Base-by-base conservation (phyloP, 2,113 vertebrate species). In the Corydoras sp. region DNA sequence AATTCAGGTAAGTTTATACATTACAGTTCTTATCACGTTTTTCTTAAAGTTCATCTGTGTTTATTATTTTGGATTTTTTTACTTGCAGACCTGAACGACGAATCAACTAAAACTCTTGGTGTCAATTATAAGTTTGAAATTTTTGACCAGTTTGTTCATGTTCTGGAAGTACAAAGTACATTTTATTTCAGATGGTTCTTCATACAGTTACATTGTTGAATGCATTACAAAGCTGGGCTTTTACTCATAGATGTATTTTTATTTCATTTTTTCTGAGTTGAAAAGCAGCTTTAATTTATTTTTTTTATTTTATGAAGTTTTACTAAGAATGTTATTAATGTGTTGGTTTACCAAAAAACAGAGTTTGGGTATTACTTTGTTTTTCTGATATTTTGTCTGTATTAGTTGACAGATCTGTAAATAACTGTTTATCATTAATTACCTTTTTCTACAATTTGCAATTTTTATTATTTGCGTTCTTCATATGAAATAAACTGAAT, bases 251-350 rank as follows among this genome's bases (percentile, higher is more conserved):
- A 8, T 24, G 48, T 59, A 48, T 50, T 30, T 43, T 43, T 43
- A 43, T 43, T 43, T 43, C 35, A 43, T 43, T 2, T 43, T 43
- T 43, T 43, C 35, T 43, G 35, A 43, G 35, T 4, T 43, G 2
- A 43, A 43, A 43, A 43, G 35, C 35, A 43, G 35, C 35, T 43
- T 43, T 13, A 4, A 6, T 56, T 15, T 53, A 3, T 56, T 56
- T 13, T n/a, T 3, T 56, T 15, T 53, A 3, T 56, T 56, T 56
- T 56, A 56, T 7, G 4, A n/a, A 3, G 5, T 56, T 56, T 56
- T 56, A 56, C 54, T n/a, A 56, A n/a, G 12, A 56, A n/a, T 56
- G 14, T 56, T 56, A 56, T 56, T 56, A 56, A 56, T 56, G 54
- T 56, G 3, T n/a, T 43, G 35, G 35, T 43, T 43, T 43, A 43